Percentiles rank a stretch among this genome's conserved stretches.
phyloP scores from a whole-genome alignment of 2,888 invertebrate species.

The Sinodicranocentrus sp. region DNA sequence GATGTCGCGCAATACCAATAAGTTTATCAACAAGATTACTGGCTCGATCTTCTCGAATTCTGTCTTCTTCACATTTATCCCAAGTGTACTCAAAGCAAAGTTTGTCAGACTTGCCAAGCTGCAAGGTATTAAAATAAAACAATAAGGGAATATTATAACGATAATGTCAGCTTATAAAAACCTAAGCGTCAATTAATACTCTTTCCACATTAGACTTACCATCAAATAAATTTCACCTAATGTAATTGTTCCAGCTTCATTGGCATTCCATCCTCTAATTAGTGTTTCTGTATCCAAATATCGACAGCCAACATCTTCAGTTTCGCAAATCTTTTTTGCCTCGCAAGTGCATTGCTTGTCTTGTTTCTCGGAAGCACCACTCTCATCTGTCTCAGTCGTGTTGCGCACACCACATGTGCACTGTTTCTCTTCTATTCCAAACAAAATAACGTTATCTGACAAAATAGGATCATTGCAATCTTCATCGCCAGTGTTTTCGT shows the following conservation, averaged over 20 bases:
- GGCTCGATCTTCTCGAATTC: constrained; percentile 51
- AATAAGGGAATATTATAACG: constrained; percentile 7
- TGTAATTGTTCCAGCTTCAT: constrained; percentile 88
- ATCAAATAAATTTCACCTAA: constrained; percentile 94
- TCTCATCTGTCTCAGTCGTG: constrained; percentile 44
- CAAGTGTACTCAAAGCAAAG: constrained; percentile 79
- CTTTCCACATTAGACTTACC: constrained; percentile 80
- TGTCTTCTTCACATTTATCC: constrained; percentile 76
- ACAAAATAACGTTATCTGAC: constrained; percentile 25
- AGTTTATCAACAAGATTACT: constrained; percentile 68
- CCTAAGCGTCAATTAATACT: too few species aligned
- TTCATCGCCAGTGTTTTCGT: constrained; percentile 52
- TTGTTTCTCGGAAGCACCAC: constrained; percentile 26
- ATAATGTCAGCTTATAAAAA: background rate
- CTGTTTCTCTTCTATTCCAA: constrained; percentile 33
- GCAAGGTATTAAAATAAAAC: constrained; percentile 17
- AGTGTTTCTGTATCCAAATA: constrained; percentile 78
- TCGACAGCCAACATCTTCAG: constrained; percentile 71
- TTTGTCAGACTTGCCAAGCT: constrained; percentile 78
- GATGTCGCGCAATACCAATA: constrained; percentile 65
- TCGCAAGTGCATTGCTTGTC: constrained; percentile 42
- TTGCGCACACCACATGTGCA: background rate
- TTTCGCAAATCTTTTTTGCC: constrained; percentile 43
- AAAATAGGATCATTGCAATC: constrained; percentile 46
- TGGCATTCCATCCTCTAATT: constrained; percentile 87